Conservation (phyloP, 2,888 invertebrate genomes). For the Eupithecia pulchellata region DNA sequence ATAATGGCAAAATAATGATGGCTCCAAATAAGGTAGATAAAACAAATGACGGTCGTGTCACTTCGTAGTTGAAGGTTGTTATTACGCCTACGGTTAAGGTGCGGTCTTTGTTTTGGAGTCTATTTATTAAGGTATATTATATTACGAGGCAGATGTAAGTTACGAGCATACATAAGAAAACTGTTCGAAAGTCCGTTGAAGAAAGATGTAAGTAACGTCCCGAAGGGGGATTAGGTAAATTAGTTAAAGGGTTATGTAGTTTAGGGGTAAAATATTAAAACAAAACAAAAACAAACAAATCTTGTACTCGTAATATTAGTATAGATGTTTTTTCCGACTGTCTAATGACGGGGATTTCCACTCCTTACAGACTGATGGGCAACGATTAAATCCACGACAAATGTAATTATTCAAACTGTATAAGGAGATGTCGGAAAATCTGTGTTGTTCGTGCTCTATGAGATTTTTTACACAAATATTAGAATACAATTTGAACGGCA, state of each 20-base stretch:
- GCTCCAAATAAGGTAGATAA: conserved; percentile 37
- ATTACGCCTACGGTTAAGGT: conserved; percentile 57
- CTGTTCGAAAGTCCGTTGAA: too few relatives aligned
- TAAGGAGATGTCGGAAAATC: conserved; percentile 9
- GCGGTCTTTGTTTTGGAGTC: neutral
- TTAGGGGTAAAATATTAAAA: too few relatives aligned
- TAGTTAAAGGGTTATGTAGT: too few relatives aligned
- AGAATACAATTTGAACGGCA: neutral
- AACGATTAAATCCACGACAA: conserved; percentile 22
- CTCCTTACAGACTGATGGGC: conserved; percentile 32
- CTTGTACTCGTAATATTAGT: neutral
- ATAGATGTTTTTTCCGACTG: conserved; percentile 35
- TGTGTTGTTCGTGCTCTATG: neutral
- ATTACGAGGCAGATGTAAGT: too few relatives aligned
- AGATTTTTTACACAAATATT: neutral
- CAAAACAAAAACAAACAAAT: too few relatives aligned
- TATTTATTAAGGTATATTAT: neutral
- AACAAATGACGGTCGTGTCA: conserved; percentile 34
- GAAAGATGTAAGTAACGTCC: too few relatives aligned
- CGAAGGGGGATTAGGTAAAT: too few relatives aligned
- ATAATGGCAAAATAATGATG: conserved; percentile 33
- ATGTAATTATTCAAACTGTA: conserved; percentile 24
- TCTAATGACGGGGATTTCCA: conserved; percentile 40
- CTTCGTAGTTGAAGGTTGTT: conserved; percentile 52
- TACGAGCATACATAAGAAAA: too few relatives aligned